phyloP scores from a whole-genome alignment of 1,140 invertebrate genomes.

The Octopus sinensis region DNA sequence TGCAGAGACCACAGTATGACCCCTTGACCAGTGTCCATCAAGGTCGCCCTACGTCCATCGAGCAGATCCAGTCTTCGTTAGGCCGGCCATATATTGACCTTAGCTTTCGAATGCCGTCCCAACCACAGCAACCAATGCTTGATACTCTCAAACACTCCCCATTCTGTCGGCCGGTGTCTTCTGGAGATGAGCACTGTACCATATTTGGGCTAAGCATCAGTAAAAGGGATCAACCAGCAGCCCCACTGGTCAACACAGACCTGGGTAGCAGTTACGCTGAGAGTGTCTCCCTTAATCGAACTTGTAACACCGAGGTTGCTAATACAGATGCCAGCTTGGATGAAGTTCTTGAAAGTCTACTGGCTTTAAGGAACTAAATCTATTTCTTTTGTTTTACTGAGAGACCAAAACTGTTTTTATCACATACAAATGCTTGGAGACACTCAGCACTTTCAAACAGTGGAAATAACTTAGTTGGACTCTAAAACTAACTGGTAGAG shows the following conservation, averaged over 20 bases:
- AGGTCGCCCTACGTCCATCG: conserved; percentile 12
- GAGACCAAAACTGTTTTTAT: too few species aligned
- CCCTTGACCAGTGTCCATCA: background rate
- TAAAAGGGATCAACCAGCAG: background rate
- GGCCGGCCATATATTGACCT: conserved; percentile 1
- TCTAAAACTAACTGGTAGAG: too few species aligned
- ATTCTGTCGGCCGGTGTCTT: background rate
- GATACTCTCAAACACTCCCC: background rate
- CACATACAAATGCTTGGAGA: too few species aligned
- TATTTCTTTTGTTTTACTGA: too few species aligned
- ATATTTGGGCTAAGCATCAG: too few species aligned
- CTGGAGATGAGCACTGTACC: background rate
- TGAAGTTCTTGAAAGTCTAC: conserved; percentile 6
- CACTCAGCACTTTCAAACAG: too few species aligned
- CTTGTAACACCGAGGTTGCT: background rate
- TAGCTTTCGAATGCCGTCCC: conserved; percentile 8
- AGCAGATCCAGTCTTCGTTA: background rate
- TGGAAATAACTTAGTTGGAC: too few species aligned
- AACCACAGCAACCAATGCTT: background rate
- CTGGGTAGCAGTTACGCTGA: background rate
- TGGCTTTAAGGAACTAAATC: conserved; percentile 8
- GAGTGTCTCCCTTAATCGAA: background rate
- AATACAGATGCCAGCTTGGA: conserved; percentile 6
- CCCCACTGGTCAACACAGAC: background rate
- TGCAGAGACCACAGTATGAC: conserved; percentile 19